Evolutionary conservation across 1,140 invertebrate species (phyloP), one percentile per base, ranked within the genome.

Genomic region (Potamilus streckersoni): DNA sequence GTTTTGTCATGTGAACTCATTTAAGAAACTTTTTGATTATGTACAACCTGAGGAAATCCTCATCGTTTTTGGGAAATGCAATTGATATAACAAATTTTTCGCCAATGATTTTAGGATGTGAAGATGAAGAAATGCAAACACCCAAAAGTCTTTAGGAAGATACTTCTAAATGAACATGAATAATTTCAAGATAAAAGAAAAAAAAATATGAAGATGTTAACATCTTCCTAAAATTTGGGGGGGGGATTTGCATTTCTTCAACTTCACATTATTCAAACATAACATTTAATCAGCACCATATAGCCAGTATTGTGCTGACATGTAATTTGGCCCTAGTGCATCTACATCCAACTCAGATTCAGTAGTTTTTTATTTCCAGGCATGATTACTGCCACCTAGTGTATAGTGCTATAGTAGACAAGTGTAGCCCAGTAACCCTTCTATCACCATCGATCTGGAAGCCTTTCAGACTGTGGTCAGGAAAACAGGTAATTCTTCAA

Each of bases 301-400:
- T 49, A 23, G 23, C 11, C 49, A 17, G 65, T 59, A 71, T 23
- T 63, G 23, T 17, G 15, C 16, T 63, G 6, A 49, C 38, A 49
- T 49, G 11, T 49, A 8, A 11, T 49, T 49, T 8, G 11, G 11
- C 2, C 38, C 19, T 17, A 62, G 19, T 64, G 64, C 58, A 58
- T 16, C 23, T 19, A 23, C 2, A 65, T 58, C 19, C 64, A 56
- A 27, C 38, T 49, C 38, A 49, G 11, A 11, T 11, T 49, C 38
- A 49, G 38, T 8, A 49, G 38, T 38, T 67, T 64, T 27, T 82
- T 77, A 79, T 76, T 87, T 85, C 69, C 75, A 93, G 93, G 81
- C 85, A 92, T 69, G 96, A 99, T 83, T 99, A 99, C 87, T 95
- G 96, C 88, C 95, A 98, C 83, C 88, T 99, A 12, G 94, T 99